A percentile compares a stretch with the other conserved stretches of the same genome.
Conservation (phyloP, 2,888 invertebrate species). For the Rhamphomyia laevipes region DNA sequence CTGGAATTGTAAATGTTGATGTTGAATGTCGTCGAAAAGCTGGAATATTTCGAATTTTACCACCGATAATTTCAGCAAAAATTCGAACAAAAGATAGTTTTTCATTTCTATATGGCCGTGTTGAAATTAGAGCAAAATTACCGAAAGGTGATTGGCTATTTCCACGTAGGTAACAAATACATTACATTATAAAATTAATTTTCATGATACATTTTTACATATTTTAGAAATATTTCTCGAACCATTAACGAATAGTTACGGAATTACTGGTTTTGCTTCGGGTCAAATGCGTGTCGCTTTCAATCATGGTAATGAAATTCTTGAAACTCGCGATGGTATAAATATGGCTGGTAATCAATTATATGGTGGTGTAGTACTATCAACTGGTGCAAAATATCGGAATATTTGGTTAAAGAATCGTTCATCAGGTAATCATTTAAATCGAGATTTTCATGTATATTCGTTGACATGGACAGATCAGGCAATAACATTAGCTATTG, state of each 20-base stretch:
- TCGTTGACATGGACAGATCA: constrained; percentile 46
- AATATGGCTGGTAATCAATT: constrained; percentile 24
- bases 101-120: constrained; percentile 55
- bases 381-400: constrained; percentile 20
- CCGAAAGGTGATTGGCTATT: constrained; percentile 70
- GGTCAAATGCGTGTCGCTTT: constrained; percentile 62
- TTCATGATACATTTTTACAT: background rate
- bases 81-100: constrained; percentile 51
- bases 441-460: constrained; percentile 50
- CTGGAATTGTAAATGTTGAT: constrained; percentile 37
- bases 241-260: constrained; percentile 51
- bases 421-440: constrained; percentile 31
- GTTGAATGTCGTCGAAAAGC: constrained; percentile 28
- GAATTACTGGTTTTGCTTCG: constrained; percentile 45
- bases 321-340: constrained; percentile 19
- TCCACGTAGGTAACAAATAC: constrained; percentile 45
- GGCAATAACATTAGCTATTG: constrained; percentile 29
- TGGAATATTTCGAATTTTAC: constrained; percentile 43
- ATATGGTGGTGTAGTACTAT: constrained; percentile 25
- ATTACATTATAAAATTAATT: background rate
- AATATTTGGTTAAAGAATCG: constrained; percentile 13
- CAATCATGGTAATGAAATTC: constrained; percentile 47
- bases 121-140: constrained; percentile 58
- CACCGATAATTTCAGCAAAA: constrained; percentile 54
- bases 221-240: constrained; percentile 51